phyloP scores from a whole-genome alignment of 1,140 invertebrate species.

The Drosophila arizonae region DNA sequence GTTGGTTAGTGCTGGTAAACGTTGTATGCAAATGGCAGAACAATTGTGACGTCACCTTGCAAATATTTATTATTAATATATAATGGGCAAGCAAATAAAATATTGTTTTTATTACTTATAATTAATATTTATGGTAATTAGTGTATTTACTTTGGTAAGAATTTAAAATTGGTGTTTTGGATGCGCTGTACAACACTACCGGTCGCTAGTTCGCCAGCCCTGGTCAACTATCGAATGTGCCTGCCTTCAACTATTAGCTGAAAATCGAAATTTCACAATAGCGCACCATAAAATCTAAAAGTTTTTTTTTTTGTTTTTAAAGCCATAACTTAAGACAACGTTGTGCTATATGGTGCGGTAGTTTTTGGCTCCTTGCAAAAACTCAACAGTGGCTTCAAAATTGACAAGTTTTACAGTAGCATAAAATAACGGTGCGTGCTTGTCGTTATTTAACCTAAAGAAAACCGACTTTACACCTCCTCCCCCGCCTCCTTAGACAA shows the following conservation, averaged over 20 bases:
- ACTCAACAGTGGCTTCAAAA: constrained; percentile 45
- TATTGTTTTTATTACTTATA: neutral
- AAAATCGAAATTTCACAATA: constrained; percentile 70
- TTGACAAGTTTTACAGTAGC: constrained; percentile 37
- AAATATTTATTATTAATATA: neutral
- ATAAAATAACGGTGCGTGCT: constrained; percentile 28
- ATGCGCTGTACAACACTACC: constrained; percentile 21
- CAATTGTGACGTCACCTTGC: constrained; percentile 26
- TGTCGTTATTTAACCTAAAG: constrained; percentile 74
- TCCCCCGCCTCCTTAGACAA: constrained; percentile 14
- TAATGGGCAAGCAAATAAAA: neutral
- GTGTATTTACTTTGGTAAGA: neutral
- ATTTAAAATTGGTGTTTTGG: neutral
- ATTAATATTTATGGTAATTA: neutral
- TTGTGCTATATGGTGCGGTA: constrained; percentile 49
- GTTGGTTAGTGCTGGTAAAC: constrained; percentile 50
- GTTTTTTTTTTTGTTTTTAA: constrained; percentile 32
- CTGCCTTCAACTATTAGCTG: constrained; percentile 34
- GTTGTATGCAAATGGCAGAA: constrained; percentile 5
- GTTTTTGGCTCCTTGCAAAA: constrained; percentile 10
- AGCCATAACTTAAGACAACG: constrained; percentile 35
- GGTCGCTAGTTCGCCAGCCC: constrained; percentile 22
- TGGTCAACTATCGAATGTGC: constrained; percentile 23
- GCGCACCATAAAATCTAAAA: constrained; percentile 64
- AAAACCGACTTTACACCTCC: constrained; percentile 9